These are phyloP conservation scores for Crossaster papposus DNA, from an alignment of 53 echinoderm and acorn worm species.

Conservation along the genomic window DNA sequence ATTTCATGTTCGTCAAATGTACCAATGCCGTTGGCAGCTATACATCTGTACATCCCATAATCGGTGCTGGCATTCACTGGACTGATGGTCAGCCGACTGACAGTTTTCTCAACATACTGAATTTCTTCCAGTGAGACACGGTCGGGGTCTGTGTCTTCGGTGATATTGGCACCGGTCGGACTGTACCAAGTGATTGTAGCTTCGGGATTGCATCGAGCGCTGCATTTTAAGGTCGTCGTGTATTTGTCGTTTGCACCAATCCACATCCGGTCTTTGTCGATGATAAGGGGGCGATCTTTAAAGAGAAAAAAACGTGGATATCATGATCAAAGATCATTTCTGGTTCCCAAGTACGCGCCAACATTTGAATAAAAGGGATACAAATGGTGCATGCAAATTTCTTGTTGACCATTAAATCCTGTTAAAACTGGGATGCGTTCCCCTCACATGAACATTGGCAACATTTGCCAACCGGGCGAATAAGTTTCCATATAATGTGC, in stretches of 20 bases:
- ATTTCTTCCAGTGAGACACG: background rate
- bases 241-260: conserved; percentile 37
- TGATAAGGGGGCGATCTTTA: conserved; percentile 32
- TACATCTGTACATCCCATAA: conserved; percentile 50
- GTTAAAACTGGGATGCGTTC: no score
- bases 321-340: background rate
- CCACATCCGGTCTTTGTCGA: conserved; percentile 30
- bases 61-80: conserved; percentile 13
- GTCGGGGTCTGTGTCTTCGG: background rate
- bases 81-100: background rate
- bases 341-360: background rate
- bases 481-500: no score
- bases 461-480: no score
- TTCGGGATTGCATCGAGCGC: conserved; percentile 8
- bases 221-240: conserved; percentile 33
- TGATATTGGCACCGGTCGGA: conserved; percentile 1
- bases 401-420: no score
- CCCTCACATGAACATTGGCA: no score
- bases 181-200: conserved; percentile 28
- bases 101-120: background rate
- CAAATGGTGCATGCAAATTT: no score
- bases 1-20: conserved; percentile 1
- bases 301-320: background rate
- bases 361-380: no score
- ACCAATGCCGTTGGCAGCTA: conserved; percentile 4